Conservation (phyloP, 2,888 invertebrate species). For the Synanthedon vespiformis region DNA sequence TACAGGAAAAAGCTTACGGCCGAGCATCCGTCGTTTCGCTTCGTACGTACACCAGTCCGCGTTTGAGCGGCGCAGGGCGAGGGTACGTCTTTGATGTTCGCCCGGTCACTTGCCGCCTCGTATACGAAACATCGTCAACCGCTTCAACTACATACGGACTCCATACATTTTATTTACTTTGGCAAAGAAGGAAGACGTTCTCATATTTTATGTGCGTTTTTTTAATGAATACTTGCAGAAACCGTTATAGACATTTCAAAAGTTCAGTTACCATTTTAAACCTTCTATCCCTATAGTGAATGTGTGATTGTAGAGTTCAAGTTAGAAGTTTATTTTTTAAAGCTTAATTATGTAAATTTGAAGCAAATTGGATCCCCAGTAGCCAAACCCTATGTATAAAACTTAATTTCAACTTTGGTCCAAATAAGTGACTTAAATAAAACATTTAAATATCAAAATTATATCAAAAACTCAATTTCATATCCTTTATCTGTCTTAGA, state of each 20-base stretch:
- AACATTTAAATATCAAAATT: constrained; percentile 37
- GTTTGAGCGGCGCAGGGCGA: constrained; percentile 45
- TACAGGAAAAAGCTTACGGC: constrained; percentile 25
- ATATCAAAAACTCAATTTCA: constrained; percentile 15
- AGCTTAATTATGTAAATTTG: constrained; percentile 6
- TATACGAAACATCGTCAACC: constrained; percentile 33
- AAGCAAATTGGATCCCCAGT: background rate
- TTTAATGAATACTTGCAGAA: background rate
- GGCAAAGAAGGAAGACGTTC: constrained; percentile 14
- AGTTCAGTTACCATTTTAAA: constrained; percentile 4
- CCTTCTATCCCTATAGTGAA: constrained; percentile 27
- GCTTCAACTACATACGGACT: constrained; percentile 22
- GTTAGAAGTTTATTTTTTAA: constrained; percentile 41
- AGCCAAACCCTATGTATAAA: background rate
- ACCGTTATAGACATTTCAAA: background rate
- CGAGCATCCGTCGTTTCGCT: too few relatives aligned
- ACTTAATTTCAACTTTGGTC: constrained; percentile 33
- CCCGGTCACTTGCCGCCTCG: constrained; percentile 14
- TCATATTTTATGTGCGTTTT: constrained; percentile 11
- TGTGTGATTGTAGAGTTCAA: constrained; percentile 32
- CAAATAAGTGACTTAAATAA: constrained; percentile 54
- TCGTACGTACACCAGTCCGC: constrained; percentile 43
- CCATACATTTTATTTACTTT: constrained; percentile 24
- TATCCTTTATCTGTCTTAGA: constrained; percentile 12
- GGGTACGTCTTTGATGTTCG: constrained; percentile 35